A percentile compares a stretch with the other conserved stretches of the same genome.
Conservation (phyloP, 2,797 vertebrate species). For the Aselliscus stoliczkanus region DNA sequence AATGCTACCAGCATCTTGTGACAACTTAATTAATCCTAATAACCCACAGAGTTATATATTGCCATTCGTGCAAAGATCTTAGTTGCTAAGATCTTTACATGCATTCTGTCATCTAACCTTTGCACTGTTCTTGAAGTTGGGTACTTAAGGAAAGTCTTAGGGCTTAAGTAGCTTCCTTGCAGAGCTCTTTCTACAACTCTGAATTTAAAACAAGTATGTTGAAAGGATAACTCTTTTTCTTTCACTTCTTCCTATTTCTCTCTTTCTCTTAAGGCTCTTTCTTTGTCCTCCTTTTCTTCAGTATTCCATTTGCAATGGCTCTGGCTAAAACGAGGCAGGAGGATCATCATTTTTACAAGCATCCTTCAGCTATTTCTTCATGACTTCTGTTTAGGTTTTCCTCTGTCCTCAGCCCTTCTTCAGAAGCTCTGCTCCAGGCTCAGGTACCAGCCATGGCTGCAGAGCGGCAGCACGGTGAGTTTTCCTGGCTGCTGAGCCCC, state of each 20-base stretch:
- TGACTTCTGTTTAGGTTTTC: neutral
- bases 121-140: neutral
- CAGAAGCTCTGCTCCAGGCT: no score
- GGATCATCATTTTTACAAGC: neutral
- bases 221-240: neutral
- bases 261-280: neutral
- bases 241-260: neutral
- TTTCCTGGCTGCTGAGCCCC: neutral
- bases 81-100: neutral
- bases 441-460: no score
- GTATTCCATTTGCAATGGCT: neutral
- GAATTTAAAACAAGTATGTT: neutral
- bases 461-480: no score
- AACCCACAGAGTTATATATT: neutral
- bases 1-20: neutral
- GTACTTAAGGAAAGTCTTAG: neutral
- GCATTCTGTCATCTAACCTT: neutral
- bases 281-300: neutral
- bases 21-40: neutral
- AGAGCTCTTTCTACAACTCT: neutral
- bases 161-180: neutral
- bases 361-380: neutral
- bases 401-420: neutral
- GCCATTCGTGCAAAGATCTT: neutral
- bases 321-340: accelerated